These are phyloP conservation scores for Trachymyrmex septentrionalis DNA, from an alignment of 1,140 invertebrate species.

Conservation along the genomic window DNA sequence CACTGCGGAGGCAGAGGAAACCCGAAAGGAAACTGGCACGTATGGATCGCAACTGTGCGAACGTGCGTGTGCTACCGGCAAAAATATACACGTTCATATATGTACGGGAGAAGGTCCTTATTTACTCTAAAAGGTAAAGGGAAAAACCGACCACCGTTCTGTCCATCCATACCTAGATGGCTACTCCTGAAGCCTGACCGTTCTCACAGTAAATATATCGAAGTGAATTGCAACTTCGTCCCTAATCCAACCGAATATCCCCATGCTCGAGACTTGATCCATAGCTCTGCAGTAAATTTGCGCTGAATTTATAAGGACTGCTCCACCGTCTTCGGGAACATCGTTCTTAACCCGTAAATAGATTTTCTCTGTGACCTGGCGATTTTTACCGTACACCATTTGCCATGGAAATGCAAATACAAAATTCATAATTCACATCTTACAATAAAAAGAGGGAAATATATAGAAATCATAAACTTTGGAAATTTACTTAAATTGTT, in stretches of 20 bases:
- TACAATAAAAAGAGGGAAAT: too few species aligned
- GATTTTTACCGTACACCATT: not conserved
- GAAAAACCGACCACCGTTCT: constrained; percentile 58
- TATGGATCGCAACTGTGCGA: constrained; percentile 77
- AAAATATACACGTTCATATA: constrained; percentile 50
- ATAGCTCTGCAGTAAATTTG: constrained; percentile 82
- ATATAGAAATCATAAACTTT: not conserved
- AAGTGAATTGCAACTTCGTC: constrained; percentile 86
- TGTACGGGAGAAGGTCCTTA: constrained; percentile 61
- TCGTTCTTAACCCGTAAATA: constrained; percentile 47
- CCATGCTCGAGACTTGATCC: constrained; percentile 78
- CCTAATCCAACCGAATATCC: constrained; percentile 80
- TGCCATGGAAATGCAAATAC: not conserved
- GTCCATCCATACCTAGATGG: constrained; percentile 69
- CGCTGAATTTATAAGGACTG: constrained; percentile 80
- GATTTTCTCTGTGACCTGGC: constrained; percentile 7
- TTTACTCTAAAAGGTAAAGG: constrained; percentile 76
- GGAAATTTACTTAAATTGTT: constrained; percentile 5
- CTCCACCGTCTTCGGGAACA: constrained; percentile 10
- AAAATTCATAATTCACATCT: constrained; percentile 7
- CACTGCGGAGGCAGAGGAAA: constrained; percentile 66
- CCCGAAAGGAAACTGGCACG: constrained; percentile 55
- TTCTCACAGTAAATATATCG: constrained; percentile 86
- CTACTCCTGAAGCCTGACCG: constrained; percentile 80
- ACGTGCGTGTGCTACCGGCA: constrained; percentile 72